Percentiles rank a stretch among this genome's conserved stretches.
These are phyloP conservation scores for Acrobasis repandana DNA, from an alignment of 2,888 invertebrate genomes.

Conservation along the genomic window DNA sequence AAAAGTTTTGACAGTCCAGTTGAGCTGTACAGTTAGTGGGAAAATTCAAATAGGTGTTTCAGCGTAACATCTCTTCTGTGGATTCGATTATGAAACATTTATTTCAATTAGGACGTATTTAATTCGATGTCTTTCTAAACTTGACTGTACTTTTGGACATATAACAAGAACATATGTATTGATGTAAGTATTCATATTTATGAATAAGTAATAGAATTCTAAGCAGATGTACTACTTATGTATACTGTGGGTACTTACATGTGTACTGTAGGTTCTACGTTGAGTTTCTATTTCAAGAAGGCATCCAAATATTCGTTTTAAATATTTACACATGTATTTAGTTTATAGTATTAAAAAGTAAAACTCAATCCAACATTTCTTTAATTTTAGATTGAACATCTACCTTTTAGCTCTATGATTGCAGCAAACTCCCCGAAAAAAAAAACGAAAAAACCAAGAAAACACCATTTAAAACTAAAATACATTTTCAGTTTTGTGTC, in stretches of 20 bases:
- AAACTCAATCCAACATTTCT: no score
- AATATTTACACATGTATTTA: background rate
- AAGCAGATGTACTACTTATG: no score
- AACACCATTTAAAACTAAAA: background rate
- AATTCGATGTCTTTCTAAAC: background rate
- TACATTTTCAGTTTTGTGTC: no score
- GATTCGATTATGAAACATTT: background rate
- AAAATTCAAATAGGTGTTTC: slow-evolving; percentile 1
- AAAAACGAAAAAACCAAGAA: slow-evolving; percentile 9
- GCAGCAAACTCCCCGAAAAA: slow-evolving; percentile 43
- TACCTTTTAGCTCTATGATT: slow-evolving; percentile 29
- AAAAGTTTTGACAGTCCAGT: slow-evolving; percentile 15
- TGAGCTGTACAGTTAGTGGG: slow-evolving; percentile 6
- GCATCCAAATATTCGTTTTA: no score
- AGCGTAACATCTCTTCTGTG: background rate
- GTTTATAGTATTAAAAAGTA: background rate
- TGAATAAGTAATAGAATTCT: background rate
- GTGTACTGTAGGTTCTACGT: no score
- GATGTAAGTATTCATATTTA: background rate
- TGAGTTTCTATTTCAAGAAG: no score
- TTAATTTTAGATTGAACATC: no score
- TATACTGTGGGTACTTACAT: no score
- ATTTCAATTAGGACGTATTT: background rate
- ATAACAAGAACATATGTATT: no score
- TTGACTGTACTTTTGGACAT: background rate